Evolutionary conservation across 2,888 invertebrate genomes (phyloP).

Genomic region (Chrysomela aeneicollis): DNA sequence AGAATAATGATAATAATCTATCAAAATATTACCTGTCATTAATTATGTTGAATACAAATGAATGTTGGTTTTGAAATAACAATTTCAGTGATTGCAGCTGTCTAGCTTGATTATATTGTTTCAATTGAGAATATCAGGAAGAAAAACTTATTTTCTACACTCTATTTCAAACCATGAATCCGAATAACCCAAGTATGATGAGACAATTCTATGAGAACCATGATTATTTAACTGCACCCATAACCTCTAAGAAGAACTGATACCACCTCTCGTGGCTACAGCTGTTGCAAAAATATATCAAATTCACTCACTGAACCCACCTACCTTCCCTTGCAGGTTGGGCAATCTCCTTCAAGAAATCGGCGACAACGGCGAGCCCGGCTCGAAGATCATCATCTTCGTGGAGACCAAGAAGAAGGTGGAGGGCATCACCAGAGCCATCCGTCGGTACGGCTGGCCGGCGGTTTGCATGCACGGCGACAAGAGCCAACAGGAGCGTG

Average conservation of each 20-base stretch:
- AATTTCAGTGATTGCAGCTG: conserved; percentile 56
- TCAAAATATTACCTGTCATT: no score
- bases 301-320: not conserved
- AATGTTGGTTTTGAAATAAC: no score
- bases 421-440: conserved; percentile 76
- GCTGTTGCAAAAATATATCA: not conserved
- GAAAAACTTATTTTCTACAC: no score
- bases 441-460: conserved; percentile 77
- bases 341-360: conserved; percentile 79
- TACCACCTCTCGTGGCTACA: not conserved
- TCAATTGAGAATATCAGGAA: no score
- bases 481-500: conserved; percentile 92
- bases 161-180: no score
- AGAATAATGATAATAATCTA: no score
- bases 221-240: conserved; percentile 31
- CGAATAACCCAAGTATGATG: conserved; percentile 23
- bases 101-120: no score
- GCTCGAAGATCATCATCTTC: conserved; percentile 92
- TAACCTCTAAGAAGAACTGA: conserved; percentile 65
- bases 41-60: no score
- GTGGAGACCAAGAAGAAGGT: conserved; percentile 93
- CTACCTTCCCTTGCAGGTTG: conserved; percentile 62
- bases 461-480: conserved; percentile 92
- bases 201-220: conserved; percentile 19
- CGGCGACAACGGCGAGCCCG: conserved; percentile 76